A percentile compares a stretch with the other conserved stretches of the same genome.
phyloP scores from a whole-genome alignment of 2,888 invertebrate genomes.

The Nineta flava region DNA sequence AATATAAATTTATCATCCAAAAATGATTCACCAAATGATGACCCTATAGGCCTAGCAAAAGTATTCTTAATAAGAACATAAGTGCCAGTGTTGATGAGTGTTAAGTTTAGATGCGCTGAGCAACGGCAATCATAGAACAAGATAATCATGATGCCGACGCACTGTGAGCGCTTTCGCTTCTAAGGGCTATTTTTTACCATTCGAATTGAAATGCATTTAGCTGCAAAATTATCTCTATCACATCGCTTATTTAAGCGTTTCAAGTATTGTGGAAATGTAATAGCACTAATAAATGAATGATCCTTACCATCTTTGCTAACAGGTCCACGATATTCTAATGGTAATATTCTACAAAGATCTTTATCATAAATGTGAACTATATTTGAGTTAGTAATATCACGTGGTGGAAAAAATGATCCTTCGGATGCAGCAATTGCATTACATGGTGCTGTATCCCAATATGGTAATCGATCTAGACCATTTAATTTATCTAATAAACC shows the following conservation, averaged over 20 bases:
- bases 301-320: constrained; percentile 49
- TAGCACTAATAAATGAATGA: constrained; percentile 13
- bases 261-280: not conserved
- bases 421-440: constrained; percentile 54
- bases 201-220: constrained; percentile 1
- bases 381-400: constrained; percentile 51
- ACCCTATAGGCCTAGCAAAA: too few species aligned
- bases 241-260: too few species aligned
- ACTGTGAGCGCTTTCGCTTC: too few species aligned
- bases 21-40: too few species aligned
- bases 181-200: constrained; percentile 28
- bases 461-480: constrained; percentile 57
- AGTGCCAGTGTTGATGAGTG: too few species aligned
- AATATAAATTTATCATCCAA: too few species aligned
- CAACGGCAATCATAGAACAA: too few species aligned
- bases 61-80: too few species aligned
- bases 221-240: constrained; percentile 4
- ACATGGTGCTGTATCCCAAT: constrained; percentile 61
- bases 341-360: constrained; percentile 68
- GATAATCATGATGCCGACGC: too few species aligned
- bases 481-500: constrained; percentile 62
- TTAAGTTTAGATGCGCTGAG: too few species aligned
- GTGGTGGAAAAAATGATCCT: constrained; percentile 74
- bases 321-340: constrained; percentile 51
- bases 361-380: constrained; percentile 67